Base-by-base conservation (phyloP, 1,140 invertebrate species). In the Drosophila fuyamai region DNA sequence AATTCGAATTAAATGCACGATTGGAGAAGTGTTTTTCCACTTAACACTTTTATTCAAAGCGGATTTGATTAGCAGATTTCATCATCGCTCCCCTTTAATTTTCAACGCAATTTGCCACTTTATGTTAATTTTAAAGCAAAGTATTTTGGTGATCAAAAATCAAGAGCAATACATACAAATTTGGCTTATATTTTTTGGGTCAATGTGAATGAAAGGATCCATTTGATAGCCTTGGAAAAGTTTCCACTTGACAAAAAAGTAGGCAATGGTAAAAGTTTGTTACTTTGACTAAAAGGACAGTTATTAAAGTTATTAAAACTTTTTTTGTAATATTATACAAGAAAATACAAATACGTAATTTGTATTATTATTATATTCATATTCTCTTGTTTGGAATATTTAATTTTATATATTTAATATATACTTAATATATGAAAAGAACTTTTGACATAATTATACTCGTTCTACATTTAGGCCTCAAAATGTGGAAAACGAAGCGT, bases 61-160 rank as follows among this genome's bases (percentile, higher is more conserved):
- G 23, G n/a, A 53, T 63, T 63, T 75, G 32, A 75, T 75, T 47
- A 71, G 67, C 14, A 27, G 51, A 60, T 55, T 32, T 32, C 29
- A 7, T 32, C 29, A 32, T 6, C 0, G 6, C 29, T 32, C 29
- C 29, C 29, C 29, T 74, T 74, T 50, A 54, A 61, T 61, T 61
- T 61, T 72, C 40, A 72, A 55, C 38, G 23, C 50, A 54, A 53
- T 76, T 75, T 74, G 43, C 72, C 2, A 27, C n/a, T 35, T 1
- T 9, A 46, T 65, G 72, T 46, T 75, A 75, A 75, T 75, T 75
- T 74, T 14, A 12, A 29, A 36, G 48, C 29, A 35, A 71, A 73
- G 44, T 53, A 41, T 54, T 72, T 72, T 53, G 54, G 32, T 8
- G 46, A 55, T 47, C 18, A 44, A 46, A 48, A 67, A 16, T 40